phyloP scores from a whole-genome alignment of 2,888 invertebrate species.

The Matsumyia berberina region DNA sequence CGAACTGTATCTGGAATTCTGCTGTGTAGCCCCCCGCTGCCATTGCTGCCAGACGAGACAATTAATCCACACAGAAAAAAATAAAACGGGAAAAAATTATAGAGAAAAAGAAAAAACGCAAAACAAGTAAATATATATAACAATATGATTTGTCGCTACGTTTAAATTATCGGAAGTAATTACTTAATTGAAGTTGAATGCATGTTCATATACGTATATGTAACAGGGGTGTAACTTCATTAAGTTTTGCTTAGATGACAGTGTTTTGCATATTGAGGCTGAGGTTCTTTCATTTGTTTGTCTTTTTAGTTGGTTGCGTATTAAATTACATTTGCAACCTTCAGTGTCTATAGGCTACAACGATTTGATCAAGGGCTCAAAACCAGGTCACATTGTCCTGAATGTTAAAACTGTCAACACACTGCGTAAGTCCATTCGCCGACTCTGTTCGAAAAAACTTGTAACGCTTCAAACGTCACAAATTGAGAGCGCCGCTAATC shows the following conservation, averaged over 20 bases:
- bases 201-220: conserved; percentile 47
- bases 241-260: conserved; percentile 3
- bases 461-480: too few relatives aligned
- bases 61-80: conserved; percentile 56
- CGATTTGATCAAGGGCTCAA: too few relatives aligned
- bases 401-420: too few relatives aligned
- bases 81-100: conserved; percentile 1
- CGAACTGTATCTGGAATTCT: conserved; percentile 74
- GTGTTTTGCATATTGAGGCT: conserved; percentile 14
- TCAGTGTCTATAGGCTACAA: not conserved
- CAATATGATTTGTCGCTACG: conserved; percentile 59
- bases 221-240: conserved; percentile 49
- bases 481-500: too few relatives aligned
- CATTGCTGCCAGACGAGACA: conserved; percentile 57
- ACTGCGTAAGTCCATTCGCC: too few relatives aligned
- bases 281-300: not conserved
- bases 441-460: too few relatives aligned
- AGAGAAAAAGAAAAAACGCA: conserved; percentile 25
- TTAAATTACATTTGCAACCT: not conserved
- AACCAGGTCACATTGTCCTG: too few relatives aligned
- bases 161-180: conserved; percentile 69
- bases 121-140: conserved; percentile 40
- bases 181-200: conserved; percentile 64
- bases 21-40: conserved; percentile 12
- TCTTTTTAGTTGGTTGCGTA: conserved; percentile 9